Percentiles rank a stretch among this genome's conserved stretches.
phyloP scores from a whole-genome alignment of 2,113 vertebrate genomes.

The Hystrix brachyura region DNA sequence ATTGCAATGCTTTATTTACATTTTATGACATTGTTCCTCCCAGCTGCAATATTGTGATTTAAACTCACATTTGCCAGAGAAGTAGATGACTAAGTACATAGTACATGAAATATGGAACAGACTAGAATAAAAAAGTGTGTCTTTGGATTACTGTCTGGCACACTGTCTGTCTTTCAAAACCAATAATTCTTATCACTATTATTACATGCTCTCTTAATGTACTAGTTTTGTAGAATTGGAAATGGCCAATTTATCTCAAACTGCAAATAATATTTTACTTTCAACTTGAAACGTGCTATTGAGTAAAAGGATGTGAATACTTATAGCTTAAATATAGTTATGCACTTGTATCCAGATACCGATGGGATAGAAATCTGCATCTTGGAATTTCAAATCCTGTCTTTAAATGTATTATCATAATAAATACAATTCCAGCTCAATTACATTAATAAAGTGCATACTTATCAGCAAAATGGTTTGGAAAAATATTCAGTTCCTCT shows the following conservation, averaged over 20 bases:
- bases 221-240: slow-evolving; percentile 32
- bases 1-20: background rate
- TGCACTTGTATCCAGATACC: background rate
- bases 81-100: background rate
- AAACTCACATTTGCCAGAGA: background rate
- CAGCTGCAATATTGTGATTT: background rate
- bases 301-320: background rate
- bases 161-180: background rate
- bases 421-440: slow-evolving; percentile 16
- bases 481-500: slow-evolving; percentile 16
- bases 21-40: background rate
- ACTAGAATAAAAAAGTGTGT: background rate
- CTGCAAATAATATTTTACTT: background rate
- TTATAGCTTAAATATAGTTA: background rate
- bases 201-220: background rate
- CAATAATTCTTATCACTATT: background rate
- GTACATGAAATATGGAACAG: background rate
- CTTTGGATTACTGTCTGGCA: background rate
- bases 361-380: slow-evolving; percentile 37
- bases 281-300: slow-evolving; percentile 46
- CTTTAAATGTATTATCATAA: slow-evolving; percentile 16
- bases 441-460: slow-evolving; percentile 43
- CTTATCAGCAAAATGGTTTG: slow-evolving; percentile 55
- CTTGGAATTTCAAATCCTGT: background rate
- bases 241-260: slow-evolving; percentile 47